Percentiles rank a stretch among this genome's conserved stretches.
Conservation (phyloP, 1,140 invertebrate genomes). For the Trichogramma pretiosum region DNA sequence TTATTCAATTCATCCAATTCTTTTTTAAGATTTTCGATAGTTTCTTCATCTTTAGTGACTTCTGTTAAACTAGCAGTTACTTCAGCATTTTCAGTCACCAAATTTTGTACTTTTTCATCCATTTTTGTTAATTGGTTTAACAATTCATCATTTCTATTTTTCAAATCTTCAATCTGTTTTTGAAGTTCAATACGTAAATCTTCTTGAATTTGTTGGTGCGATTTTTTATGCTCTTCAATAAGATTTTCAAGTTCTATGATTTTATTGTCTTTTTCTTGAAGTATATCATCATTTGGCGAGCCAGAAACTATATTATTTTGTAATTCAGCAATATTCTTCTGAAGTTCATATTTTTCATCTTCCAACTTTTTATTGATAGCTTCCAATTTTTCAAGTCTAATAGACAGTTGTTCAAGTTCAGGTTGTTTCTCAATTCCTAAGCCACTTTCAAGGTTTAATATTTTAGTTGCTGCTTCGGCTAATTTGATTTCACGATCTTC, state of each 20-base stretch:
- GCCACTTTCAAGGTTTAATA: slow-evolving; percentile 32
- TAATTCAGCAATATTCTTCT: slow-evolving; percentile 33
- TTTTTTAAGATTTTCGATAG: slow-evolving; percentile 40
- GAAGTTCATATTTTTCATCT: slow-evolving; percentile 37
- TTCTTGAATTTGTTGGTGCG: slow-evolving; percentile 29
- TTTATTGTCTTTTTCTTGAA: slow-evolving; percentile 34
- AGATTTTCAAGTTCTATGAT: slow-evolving; percentile 39
- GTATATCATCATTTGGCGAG: slow-evolving; percentile 20
- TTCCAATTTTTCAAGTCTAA: slow-evolving; percentile 31
- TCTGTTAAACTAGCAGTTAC: slow-evolving; percentile 20
- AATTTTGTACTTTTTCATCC: slow-evolving; percentile 27
- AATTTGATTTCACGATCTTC: slow-evolving; percentile 33
- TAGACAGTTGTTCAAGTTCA: slow-evolving; percentile 26
- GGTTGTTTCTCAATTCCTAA: slow-evolving; percentile 26
- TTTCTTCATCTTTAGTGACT: slow-evolving; percentile 38
- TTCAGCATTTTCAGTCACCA: slow-evolving; percentile 32
- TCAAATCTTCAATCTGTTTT: slow-evolving; percentile 27
- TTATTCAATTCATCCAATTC: slow-evolving; percentile 69
- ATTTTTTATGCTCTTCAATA: slow-evolving; percentile 34
- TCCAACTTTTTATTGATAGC: slow-evolving; percentile 28
- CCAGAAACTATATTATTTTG: slow-evolving; percentile 30
- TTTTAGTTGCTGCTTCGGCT: slow-evolving; percentile 30
- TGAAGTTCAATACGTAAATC: slow-evolving; percentile 31
- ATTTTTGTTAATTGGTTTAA: slow-evolving; percentile 28
- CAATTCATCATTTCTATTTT: slow-evolving; percentile 30